Percentiles rank a stretch among this genome's conserved stretches.
Conservation (phyloP, 2,888 invertebrate species). For the Polietes domitor region DNA sequence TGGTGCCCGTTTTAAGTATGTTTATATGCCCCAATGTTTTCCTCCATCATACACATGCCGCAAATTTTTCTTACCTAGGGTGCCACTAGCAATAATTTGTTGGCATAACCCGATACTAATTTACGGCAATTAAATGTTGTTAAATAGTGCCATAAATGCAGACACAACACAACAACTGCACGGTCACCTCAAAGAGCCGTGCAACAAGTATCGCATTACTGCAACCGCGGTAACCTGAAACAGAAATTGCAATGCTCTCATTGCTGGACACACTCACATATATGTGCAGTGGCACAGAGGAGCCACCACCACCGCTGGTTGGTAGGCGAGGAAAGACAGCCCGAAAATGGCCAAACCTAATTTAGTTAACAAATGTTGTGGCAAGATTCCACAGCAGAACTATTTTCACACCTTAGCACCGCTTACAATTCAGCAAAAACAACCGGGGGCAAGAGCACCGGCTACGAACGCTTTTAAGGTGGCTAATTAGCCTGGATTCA, state of each 20-base stretch:
- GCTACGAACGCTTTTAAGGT: no score
- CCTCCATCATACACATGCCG: no score
- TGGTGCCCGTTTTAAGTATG: no score
- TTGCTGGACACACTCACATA: no score
- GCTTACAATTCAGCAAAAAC: no score
- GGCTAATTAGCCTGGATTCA: no score
- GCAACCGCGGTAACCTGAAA: not conserved
- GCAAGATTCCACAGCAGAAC: conserved; percentile 67
- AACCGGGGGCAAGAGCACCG: no score
- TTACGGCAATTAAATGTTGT: conserved; percentile 42
- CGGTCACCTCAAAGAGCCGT: conserved; percentile 1
- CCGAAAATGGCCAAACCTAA: conserved; percentile 68
- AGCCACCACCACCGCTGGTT: not conserved
- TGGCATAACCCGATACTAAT: conserved; percentile 43
- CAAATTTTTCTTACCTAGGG: no score
- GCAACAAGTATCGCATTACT: not conserved
- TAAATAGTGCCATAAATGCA: conserved; percentile 41
- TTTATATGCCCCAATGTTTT: no score
- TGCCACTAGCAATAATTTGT: no score
- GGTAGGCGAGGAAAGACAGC: not conserved
- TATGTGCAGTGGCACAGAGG: not conserved
- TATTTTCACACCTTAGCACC: conserved; percentile 70
- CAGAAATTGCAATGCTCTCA: not conserved
- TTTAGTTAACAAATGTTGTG: conserved; percentile 69
- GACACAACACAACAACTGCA: conserved; percentile 19